Evolutionary conservation across 2,113 vertebrate genomes (phyloP).

Genomic region (Steatornis caripensis): DNA sequence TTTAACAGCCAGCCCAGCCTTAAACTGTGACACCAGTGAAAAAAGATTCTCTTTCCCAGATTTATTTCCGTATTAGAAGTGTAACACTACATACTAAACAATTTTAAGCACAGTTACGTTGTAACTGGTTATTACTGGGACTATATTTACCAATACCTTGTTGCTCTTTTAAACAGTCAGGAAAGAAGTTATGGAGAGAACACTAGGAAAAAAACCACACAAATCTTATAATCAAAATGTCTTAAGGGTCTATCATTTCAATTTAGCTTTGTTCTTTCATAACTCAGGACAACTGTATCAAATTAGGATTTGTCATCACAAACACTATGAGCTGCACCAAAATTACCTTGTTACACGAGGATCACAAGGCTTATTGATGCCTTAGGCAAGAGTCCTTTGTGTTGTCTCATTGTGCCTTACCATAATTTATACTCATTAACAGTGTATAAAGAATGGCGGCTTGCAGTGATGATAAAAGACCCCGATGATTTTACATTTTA

Average conservation of each 20-base stretch:
- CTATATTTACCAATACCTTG: not conserved
- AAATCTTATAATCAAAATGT: not conserved
- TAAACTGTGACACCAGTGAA: too few relatives aligned
- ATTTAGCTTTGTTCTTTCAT: not conserved
- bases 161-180: not conserved
- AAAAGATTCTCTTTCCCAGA: fast-evolving
- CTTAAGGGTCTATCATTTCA: not conserved
- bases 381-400: not conserved
- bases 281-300: not conserved
- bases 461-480: not conserved
- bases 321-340: not conserved
- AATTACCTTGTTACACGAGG: not conserved
- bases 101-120: not conserved
- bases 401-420: not conserved
- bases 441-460: not conserved
- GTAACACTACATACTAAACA: not conserved
- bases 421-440: not conserved
- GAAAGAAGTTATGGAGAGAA: not conserved
- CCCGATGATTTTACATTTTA: not conserved
- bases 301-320: not conserved
- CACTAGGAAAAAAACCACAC: fast-evolving
- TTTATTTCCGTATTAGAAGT: not conserved
- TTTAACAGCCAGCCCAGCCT: too few relatives aligned
- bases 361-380: not conserved
- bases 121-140: not conserved